phyloP scores from a whole-genome alignment of 92 coral and sea anemone species.

The Blastomussa wellsi region DNA sequence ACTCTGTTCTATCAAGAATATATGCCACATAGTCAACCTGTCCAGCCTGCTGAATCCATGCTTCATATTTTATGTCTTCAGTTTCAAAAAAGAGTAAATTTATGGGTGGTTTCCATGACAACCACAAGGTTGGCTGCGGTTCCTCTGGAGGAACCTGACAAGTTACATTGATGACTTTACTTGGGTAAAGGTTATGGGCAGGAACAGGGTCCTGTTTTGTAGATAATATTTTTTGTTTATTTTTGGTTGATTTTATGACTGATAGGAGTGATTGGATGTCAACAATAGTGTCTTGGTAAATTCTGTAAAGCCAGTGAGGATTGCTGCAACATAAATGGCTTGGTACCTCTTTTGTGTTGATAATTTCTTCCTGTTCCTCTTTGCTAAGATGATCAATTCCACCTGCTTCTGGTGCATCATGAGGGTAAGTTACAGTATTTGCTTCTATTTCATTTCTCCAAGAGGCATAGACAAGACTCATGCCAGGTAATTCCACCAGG shows the following conservation, averaged over 20 bases:
- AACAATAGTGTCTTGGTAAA: slow-evolving; percentile 92
- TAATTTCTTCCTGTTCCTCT: slow-evolving; percentile 62
- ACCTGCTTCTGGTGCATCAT: slow-evolving; percentile 81
- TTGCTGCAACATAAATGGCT: slow-evolving; percentile 82
- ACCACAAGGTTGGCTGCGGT: slow-evolving; percentile 47
- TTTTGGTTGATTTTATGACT: slow-evolving; percentile 46
- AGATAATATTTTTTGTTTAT: slow-evolving; percentile 32
- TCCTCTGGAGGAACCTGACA: slow-evolving; percentile 47
- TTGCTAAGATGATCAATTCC: slow-evolving; percentile 81
- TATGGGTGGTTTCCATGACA: slow-evolving; percentile 85
- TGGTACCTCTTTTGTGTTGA: slow-evolving; percentile 70
- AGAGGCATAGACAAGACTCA: slow-evolving; percentile 63
- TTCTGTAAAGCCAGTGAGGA: slow-evolving; percentile 93
- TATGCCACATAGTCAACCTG: slow-evolving; percentile 74
- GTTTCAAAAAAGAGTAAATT: slow-evolving; percentile 56
- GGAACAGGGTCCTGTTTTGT: background rate
- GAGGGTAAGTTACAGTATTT: slow-evolving; percentile 86
- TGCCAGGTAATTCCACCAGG: slow-evolving; percentile 75
- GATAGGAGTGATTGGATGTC: slow-evolving; percentile 69
- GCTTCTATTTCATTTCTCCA: slow-evolving; percentile 84
- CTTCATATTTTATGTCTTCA: slow-evolving; percentile 66
- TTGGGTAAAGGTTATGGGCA: slow-evolving; percentile 54
- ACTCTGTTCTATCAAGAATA: slow-evolving; percentile 64
- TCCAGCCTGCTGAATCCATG: slow-evolving; percentile 85
- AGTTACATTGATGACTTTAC: slow-evolving; percentile 75